Evolutionary conservation across 2,113 vertebrate genomes (phyloP).

Genomic region (Cercopithecus mona): DNA sequence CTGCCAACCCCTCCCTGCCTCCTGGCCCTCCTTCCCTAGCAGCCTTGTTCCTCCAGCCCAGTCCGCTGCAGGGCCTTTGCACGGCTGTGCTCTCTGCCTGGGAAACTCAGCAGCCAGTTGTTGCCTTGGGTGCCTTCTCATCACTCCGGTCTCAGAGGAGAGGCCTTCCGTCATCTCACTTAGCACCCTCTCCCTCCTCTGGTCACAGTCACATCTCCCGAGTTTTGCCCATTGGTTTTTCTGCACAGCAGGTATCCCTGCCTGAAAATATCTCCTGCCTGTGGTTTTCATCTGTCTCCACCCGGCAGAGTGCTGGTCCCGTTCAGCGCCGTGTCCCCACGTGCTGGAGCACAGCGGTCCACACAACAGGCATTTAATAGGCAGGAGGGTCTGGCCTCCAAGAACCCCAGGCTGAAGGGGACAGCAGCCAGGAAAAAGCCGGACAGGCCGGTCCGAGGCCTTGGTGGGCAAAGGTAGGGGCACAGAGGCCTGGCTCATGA

Average conservation of each 20-base stretch:
- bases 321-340: not conserved
- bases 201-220: not conserved
- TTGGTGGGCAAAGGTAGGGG: not conserved
- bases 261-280: not conserved
- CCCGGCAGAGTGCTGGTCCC: not conserved
- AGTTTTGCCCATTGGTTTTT: not conserved
- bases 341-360: not conserved
- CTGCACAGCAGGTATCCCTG: too few relatives aligned
- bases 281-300: not conserved
- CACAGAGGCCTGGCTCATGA: not conserved
- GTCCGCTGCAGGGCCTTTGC: not conserved
- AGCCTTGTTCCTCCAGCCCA: not conserved
- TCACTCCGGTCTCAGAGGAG: not conserved
- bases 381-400: not conserved
- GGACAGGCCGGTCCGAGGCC: not conserved
- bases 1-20: not conserved
- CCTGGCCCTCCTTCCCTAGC: not conserved
- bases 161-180: accelerated
- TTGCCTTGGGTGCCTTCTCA: not conserved
- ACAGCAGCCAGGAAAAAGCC: not conserved
- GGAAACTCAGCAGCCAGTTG: not conserved
- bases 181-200: not conserved
- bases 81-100: not conserved
- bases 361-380: not conserved
- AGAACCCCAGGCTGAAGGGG: not conserved